These are phyloP conservation scores for Cydia strobilella DNA, from an alignment of 1,140 invertebrate genomes.

Conservation along the genomic window DNA sequence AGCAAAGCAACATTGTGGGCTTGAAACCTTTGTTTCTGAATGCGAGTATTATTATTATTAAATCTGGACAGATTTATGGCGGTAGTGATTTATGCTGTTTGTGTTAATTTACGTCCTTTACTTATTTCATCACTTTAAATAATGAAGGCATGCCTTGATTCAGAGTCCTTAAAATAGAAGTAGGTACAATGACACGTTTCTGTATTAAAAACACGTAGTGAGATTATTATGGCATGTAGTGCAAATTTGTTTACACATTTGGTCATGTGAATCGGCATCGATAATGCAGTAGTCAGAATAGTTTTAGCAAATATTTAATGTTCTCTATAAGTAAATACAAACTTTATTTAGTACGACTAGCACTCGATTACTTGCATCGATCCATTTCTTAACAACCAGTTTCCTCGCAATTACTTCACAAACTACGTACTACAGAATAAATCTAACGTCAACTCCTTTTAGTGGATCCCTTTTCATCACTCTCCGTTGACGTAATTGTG, in stretches of 20 bases:
- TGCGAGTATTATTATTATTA: constrained; percentile 11
- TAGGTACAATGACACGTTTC: not conserved
- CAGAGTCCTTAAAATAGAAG: not conserved
- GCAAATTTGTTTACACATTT: not conserved
- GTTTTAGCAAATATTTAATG: not conserved
- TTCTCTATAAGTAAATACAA: not conserved
- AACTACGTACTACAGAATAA: not conserved
- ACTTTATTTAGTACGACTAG: not conserved
- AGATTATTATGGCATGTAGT: not conserved
- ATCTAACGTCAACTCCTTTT: constrained; percentile 10
- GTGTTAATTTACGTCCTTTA: not conserved
- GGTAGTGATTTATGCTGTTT: constrained; percentile 5
- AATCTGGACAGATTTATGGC: constrained; percentile 15
- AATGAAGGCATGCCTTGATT: not conserved
- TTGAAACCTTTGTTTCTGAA: constrained; percentile 18
- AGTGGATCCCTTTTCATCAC: not conserved
- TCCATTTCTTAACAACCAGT: not conserved
- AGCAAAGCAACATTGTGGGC: not conserved
- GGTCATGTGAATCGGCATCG: not conserved
- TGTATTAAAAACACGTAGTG: not conserved
- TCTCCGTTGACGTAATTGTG: constrained; percentile 17
- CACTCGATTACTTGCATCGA: not conserved
- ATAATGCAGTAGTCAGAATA: not conserved
- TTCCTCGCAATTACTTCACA: not conserved
- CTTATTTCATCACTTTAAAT: not conserved